Evolutionary conservation across 2,113 vertebrate genomes (phyloP).

Genomic region (Hippocampus guttulatus): DNA sequence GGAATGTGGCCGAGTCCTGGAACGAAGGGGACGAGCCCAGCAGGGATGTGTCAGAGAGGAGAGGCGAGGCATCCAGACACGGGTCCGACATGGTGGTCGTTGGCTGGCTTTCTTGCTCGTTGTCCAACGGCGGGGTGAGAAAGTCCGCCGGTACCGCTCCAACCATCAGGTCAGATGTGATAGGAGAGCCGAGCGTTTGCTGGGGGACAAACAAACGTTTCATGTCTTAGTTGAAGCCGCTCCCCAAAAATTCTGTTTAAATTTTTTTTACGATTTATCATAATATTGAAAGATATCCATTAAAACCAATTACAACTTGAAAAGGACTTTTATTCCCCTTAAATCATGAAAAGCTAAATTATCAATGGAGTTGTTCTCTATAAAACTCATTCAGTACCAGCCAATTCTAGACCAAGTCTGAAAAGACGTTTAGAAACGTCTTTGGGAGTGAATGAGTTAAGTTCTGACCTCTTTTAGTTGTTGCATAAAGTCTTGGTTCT

Average conservation of each 20-base stretch:
- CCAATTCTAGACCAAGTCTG: too few species aligned
- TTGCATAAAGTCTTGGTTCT: conserved; percentile 67
- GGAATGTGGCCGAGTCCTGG: conserved; percentile 28
- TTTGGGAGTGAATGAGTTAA: not conserved
- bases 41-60: conserved; percentile 40
- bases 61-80: conserved; percentile 49
- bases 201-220: conserved; percentile 25
- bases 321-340: too few species aligned
- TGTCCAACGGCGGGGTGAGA: conserved; percentile 44
- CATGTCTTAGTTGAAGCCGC: not conserved
- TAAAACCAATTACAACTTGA: too few species aligned
- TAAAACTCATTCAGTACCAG: too few species aligned
- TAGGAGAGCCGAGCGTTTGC: conserved; percentile 59
- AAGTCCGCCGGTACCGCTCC: conserved; percentile 49
- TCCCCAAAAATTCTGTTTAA: too few species aligned
- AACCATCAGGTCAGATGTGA: conserved; percentile 48
- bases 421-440: too few species aligned
- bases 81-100: conserved; percentile 33
- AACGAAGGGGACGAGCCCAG: conserved; percentile 47
- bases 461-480: conserved; percentile 67
- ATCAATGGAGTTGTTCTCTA: not conserved
- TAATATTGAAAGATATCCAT: too few species aligned
- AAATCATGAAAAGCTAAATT: not conserved
- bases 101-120: conserved; percentile 37
- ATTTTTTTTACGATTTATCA: too few species aligned